Conservation (phyloP, 2,113 vertebrate genomes). For the Microtus oregoni region DNA sequence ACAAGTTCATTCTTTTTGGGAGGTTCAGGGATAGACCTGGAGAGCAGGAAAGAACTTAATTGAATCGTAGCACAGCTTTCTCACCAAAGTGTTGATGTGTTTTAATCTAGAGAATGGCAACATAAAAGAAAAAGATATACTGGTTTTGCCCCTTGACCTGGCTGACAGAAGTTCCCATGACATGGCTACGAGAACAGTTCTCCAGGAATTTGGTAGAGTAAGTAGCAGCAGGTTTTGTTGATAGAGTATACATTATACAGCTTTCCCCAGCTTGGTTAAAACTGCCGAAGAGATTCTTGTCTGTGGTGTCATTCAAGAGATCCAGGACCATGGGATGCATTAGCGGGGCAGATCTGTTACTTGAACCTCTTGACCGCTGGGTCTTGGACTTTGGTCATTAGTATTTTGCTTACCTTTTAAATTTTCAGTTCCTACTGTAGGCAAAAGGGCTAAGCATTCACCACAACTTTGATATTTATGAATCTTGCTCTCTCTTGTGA, state of each 20-base stretch:
- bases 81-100: constrained; percentile 26
- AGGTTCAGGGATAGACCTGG: not conserved
- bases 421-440: not conserved
- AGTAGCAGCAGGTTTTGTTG: constrained; percentile 60
- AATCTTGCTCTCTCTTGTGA: not conserved
- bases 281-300: not conserved
- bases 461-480: constrained; percentile 17
- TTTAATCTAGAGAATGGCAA: constrained; percentile 88
- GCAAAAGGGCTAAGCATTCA: constrained; percentile 21
- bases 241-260: not conserved
- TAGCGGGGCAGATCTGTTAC: not conserved
- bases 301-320: not conserved
- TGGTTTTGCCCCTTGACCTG: constrained; percentile 95
- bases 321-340: not conserved
- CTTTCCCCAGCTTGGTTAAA: constrained; percentile 19
- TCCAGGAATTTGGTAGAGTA: constrained; percentile 94
- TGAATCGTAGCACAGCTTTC: not conserved
- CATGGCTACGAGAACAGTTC: constrained; percentile 88
- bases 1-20: not conserved
- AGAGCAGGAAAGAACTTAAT: not conserved
- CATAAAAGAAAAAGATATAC: constrained; percentile 91
- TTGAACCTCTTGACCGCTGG: not conserved
- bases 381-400: not conserved
- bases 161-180: constrained; percentile 90
- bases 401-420: not conserved